A percentile compares a stretch with the other conserved stretches of the same genome.
Conservation (phyloP, 2,797 vertebrate genomes). For the Fistularia tabacaria region DNA sequence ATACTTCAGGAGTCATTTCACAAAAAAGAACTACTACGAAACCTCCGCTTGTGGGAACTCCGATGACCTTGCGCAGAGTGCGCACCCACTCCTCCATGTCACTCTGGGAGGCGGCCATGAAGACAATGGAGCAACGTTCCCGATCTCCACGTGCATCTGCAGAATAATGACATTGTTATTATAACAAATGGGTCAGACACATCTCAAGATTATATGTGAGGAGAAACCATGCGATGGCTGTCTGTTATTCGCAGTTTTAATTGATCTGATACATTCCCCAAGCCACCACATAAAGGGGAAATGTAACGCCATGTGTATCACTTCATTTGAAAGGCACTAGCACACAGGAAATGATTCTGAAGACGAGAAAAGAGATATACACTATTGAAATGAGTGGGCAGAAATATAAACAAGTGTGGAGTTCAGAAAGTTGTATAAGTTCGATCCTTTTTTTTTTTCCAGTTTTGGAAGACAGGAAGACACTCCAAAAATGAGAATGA, state of each 20-base stretch:
- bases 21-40: conserved; percentile 6
- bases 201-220: background rate
- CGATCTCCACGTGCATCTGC: conserved; percentile 74
- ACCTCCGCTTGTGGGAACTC: conserved; percentile 83
- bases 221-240: background rate
- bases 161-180: background rate
- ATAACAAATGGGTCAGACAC: background rate
- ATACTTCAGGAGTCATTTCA: background rate
- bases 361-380: too few species aligned
- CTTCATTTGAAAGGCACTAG: too few species aligned
- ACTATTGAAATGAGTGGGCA: too few species aligned
- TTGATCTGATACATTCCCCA: too few species aligned
- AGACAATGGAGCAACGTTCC: conserved; percentile 79
- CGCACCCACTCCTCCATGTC: conserved; percentile 98
- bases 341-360: too few species aligned
- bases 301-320: too few species aligned
- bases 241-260: background rate
- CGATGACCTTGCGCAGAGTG: conserved; percentile 80
- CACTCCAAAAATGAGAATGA: too few species aligned
- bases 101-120: conserved; percentile 88
- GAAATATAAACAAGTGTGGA: too few species aligned
- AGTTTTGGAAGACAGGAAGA: too few species aligned
- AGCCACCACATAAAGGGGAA: too few species aligned
- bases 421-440: too few species aligned
- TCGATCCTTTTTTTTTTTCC: too few species aligned